These are phyloP conservation scores for Machimus atricapillus DNA, from an alignment of 2,888 invertebrate genomes.

Conservation along the genomic window DNA sequence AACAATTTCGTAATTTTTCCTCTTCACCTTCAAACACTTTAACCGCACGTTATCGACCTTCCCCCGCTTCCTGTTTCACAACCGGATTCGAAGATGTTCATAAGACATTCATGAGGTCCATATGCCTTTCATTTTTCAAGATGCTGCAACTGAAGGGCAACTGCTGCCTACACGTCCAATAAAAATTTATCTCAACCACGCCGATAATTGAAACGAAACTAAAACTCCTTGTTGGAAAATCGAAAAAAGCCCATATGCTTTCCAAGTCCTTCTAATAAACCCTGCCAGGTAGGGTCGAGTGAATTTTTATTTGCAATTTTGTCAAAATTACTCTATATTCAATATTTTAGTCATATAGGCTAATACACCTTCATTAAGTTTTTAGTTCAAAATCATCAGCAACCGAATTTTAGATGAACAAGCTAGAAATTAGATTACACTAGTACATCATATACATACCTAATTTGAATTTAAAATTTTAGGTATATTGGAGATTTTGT, in stretches of 20 bases:
- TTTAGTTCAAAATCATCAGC: too few relatives aligned
- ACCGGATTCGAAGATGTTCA: background rate
- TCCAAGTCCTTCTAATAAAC: too few relatives aligned
- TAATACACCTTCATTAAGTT: too few relatives aligned
- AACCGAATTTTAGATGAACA: too few relatives aligned
- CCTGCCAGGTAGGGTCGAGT: too few relatives aligned
- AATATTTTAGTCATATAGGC: too few relatives aligned
- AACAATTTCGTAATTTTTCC: slow-evolving; percentile 19
- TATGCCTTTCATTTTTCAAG: background rate
- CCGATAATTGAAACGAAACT: background rate
- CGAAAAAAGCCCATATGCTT: background rate
- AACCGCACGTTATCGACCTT: background rate
- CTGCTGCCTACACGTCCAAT: background rate
- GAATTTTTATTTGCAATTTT: too few relatives aligned
- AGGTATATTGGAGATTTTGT: too few relatives aligned
- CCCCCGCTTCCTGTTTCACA: background rate
- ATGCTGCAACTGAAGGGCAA: background rate
- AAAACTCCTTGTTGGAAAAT: background rate
- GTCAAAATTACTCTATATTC: too few relatives aligned
- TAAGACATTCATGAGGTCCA: background rate
- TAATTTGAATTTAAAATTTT: too few relatives aligned
- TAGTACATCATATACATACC: too few relatives aligned
- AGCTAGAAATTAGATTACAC: too few relatives aligned
- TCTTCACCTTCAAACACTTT: background rate
- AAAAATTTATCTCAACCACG: background rate